These are phyloP conservation scores for Theonella swinhoei DNA, from an alignment of 37 sponge, comb jelly and placozoan genomes.

Conservation along the genomic window DNA sequence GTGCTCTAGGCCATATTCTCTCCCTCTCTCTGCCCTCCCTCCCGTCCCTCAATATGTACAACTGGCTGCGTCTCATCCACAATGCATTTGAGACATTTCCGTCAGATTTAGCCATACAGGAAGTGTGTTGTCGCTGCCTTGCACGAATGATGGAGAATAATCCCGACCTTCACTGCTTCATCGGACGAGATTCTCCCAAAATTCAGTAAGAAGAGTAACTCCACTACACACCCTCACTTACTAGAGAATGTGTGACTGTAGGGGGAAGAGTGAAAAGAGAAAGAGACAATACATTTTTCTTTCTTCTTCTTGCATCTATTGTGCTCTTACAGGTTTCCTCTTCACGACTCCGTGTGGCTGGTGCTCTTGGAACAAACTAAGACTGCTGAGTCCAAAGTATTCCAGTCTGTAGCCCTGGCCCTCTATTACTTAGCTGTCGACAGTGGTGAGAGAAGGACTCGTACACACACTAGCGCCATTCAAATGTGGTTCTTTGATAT, in stretches of 20 bases:
- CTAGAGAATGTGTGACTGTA: neutral
- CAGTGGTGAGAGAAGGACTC: conserved; percentile 22
- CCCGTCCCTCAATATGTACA: neutral
- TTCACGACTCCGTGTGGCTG: conserved; percentile 22
- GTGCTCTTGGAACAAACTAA: neutral
- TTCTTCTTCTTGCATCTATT: neutral
- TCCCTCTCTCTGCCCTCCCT: neutral
- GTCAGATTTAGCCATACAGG: conserved; percentile 14
- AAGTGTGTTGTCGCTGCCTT: conserved; percentile 39
- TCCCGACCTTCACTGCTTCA: conserved; percentile 14
- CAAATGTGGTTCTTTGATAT: too few relatives aligned
- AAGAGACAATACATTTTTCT: neutral
- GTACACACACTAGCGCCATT: neutral
- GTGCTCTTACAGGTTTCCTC: conserved; percentile 33
- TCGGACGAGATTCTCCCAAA: conserved; percentile 15
- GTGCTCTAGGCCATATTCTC: neutral
- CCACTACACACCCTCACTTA: neutral
- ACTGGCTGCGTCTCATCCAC: conserved; percentile 23
- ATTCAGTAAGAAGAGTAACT: neutral
- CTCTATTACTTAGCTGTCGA: conserved; percentile 33
- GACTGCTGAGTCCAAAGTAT: conserved; percentile 23
- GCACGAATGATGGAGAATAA: conserved; percentile 33
- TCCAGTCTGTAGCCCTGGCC: conserved; percentile 33
- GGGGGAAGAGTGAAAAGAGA: neutral
- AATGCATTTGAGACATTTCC: conserved; percentile 22